A percentile compares a stretch with the other conserved stretches of the same genome.
phyloP scores from a whole-genome alignment of 2,113 vertebrate species.

The Leptobrachium leishanense region DNA sequence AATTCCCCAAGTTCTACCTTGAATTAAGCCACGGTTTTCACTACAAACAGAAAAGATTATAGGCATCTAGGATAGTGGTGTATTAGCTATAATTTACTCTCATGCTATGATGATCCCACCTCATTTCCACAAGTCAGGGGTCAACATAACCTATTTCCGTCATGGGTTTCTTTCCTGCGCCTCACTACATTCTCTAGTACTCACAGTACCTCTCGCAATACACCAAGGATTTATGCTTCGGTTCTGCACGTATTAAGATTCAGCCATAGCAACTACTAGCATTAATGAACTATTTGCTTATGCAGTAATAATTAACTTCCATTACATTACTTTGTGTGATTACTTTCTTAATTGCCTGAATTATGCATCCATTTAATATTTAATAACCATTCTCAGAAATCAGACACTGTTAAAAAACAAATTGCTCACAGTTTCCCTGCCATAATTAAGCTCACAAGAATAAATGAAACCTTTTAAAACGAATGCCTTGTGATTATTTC shows the following conservation, averaged over 20 bases:
- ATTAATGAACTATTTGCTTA: slow-evolving; percentile 99
- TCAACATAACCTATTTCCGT: slow-evolving; percentile 71
- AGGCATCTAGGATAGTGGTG: slow-evolving; percentile 52
- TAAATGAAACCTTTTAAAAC: slow-evolving; percentile 98
- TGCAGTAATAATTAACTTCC: slow-evolving; percentile 99
- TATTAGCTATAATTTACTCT: slow-evolving; percentile 65
- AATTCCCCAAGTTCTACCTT: slow-evolving; percentile 60
- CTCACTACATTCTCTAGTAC: slow-evolving; percentile 74
- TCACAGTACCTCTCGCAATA: slow-evolving; percentile 75
- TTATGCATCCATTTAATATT: slow-evolving; percentile 99
- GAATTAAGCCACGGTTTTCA: slow-evolving; percentile 54
- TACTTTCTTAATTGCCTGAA: slow-evolving; percentile 99
- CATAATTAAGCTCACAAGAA: slow-evolving; percentile 99
- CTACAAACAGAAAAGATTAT: slow-evolving; percentile 59
- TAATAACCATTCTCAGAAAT: slow-evolving; percentile 99
- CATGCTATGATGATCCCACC: slow-evolving; percentile 71
- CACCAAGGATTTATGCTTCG: slow-evolving; percentile 87
- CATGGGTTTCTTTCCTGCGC: slow-evolving; percentile 73
- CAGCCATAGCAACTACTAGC: slow-evolving; percentile 98
- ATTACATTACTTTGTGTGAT: slow-evolving; percentile 99
- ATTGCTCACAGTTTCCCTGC: slow-evolving; percentile 95
- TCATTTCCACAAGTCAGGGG: slow-evolving; percentile 72
- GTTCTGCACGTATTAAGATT: slow-evolving; percentile 94
- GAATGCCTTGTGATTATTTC: slow-evolving; percentile 97
- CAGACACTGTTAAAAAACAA: slow-evolving; percentile 99